phyloP scores from a whole-genome alignment of 30 jellyfish, hydroid and myxozoan genomes.

The Cassiopea xamachana region DNA sequence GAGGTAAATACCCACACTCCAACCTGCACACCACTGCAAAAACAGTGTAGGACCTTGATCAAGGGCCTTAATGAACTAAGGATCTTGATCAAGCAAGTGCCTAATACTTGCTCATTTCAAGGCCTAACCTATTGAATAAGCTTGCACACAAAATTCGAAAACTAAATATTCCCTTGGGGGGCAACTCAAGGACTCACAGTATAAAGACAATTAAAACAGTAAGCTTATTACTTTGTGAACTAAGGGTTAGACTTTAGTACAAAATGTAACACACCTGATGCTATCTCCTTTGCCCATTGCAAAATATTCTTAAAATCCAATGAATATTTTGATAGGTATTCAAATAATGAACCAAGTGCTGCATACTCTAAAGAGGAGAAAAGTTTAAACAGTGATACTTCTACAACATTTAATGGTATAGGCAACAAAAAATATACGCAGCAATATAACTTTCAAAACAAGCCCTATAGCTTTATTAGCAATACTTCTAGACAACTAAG shows the following conservation, averaged over 20 bases:
- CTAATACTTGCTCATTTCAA: too few relatives aligned
- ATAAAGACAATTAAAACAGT: too few relatives aligned
- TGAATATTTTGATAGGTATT: slow-evolving; percentile 60
- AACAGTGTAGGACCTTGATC: too few relatives aligned
- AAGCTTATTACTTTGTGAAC: too few relatives aligned
- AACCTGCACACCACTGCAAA: too few relatives aligned
- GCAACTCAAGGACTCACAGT: too few relatives aligned
- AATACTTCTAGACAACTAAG: background rate
- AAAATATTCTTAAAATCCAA: slow-evolving; percentile 70
- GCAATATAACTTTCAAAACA: background rate
- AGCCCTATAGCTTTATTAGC: background rate
- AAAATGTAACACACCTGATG: slow-evolving; percentile 66
- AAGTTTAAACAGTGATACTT: background rate
- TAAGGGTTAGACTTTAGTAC: background rate
- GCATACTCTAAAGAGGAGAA: slow-evolving; percentile 77
- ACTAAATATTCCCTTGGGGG: too few relatives aligned
- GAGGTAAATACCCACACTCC: too few relatives aligned
- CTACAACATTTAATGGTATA: background rate
- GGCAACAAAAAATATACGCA: background rate
- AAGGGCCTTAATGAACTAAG: too few relatives aligned
- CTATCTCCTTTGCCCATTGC: slow-evolving; percentile 91
- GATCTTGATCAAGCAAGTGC: too few relatives aligned
- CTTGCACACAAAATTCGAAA: too few relatives aligned
- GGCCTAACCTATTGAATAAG: too few relatives aligned
- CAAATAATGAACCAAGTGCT: slow-evolving; percentile 80